Conservation (phyloP, 1,140 invertebrate genomes). For the Chelonus insularis region DNA sequence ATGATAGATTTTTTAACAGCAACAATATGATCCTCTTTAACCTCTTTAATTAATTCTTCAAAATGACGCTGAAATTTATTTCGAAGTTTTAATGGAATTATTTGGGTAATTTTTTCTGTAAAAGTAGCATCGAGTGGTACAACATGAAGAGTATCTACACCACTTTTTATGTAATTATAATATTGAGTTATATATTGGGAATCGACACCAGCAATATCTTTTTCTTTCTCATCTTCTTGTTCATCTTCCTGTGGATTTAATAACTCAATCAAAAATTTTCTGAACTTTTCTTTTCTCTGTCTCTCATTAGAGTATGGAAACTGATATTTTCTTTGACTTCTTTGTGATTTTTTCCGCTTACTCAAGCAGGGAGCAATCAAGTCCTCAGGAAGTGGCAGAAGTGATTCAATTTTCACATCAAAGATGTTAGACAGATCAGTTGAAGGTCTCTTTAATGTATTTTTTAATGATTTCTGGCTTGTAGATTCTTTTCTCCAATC, state of each 20-base stretch:
- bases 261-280: not conserved
- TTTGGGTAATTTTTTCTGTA: too few species aligned
- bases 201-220: too few species aligned
- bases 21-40: conserved; percentile 78
- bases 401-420: conserved; percentile 32
- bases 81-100: conserved; percentile 63
- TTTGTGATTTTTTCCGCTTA: conserved; percentile 20
- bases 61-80: conserved; percentile 63
- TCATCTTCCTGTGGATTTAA: not conserved
- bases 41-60: conserved; percentile 66
- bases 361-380: conserved; percentile 23
- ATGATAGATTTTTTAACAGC: conserved; percentile 85
- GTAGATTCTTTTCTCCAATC: conserved; percentile 8
- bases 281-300: conserved; percentile 38
- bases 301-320: conserved; percentile 29
- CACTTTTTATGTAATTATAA: too few species aligned
- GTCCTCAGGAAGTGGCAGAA: conserved; percentile 36
- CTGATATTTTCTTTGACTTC: not conserved
- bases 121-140: too few species aligned
- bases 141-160: too few species aligned
- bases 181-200: too few species aligned
- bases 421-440: conserved; percentile 21
- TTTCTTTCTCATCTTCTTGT: conserved; percentile 37
- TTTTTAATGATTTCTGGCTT: conserved; percentile 3
- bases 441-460: conserved; percentile 15